Conservation (phyloP, 2,888 invertebrate genomes). For the Dyspetes luteomarginatus region DNA sequence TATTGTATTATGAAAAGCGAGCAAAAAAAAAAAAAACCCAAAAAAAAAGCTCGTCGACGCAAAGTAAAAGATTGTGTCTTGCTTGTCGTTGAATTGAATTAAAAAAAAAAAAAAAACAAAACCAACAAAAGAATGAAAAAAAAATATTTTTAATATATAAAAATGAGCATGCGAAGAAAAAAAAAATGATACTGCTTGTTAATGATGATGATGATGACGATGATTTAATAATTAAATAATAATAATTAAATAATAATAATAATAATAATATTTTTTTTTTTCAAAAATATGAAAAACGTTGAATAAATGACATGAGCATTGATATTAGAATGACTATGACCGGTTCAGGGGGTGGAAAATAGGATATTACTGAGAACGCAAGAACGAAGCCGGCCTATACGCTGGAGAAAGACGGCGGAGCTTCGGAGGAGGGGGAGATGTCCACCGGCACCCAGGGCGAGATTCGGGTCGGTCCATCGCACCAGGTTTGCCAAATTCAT, state of each 20-base stretch:
- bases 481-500: constrained; percentile 86
- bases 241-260: no score
- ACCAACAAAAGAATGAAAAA: not conserved
- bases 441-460: constrained; percentile 90
- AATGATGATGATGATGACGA: no score
- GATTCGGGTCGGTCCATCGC: constrained; percentile 91
- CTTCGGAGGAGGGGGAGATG: constrained; percentile 84
- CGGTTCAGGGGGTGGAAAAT: constrained; percentile 82
- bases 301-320: constrained; percentile 65
- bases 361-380: constrained; percentile 81
- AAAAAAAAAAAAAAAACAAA: constrained; percentile 14
- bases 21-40: not conserved
- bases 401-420: constrained; percentile 83
- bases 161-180: no score
- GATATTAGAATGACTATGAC: constrained; percentile 75
- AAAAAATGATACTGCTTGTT: no score
- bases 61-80: constrained; percentile 25
- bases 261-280: no score
- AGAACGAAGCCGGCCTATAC: constrained; percentile 81
- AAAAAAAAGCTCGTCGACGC: constrained; percentile 43
- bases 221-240: no score
- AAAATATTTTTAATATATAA: not conserved
- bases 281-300: no score
- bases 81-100: no score
- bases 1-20: not conserved